Conservation (phyloP, 2,888 invertebrate species). For the Temnothorax unifasciatus region DNA sequence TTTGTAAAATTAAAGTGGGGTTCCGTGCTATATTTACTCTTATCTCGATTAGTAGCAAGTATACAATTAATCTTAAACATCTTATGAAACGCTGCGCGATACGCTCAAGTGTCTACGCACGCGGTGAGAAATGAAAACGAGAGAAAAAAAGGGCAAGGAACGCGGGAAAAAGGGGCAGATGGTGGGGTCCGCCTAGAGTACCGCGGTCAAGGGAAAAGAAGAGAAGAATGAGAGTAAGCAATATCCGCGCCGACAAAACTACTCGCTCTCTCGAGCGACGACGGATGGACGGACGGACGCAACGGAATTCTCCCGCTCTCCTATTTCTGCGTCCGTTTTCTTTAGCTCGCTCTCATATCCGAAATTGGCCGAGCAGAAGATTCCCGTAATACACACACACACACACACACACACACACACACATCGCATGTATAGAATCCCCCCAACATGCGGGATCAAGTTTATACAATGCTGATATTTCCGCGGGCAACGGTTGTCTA, state of each 20-base stretch:
- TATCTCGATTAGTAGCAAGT: no score
- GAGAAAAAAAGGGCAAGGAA: conserved; percentile 33
- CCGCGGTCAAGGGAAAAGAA: conserved; percentile 26
- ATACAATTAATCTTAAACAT: not conserved
- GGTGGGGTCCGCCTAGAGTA: conserved; percentile 23
- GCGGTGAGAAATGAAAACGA: conserved; percentile 21
- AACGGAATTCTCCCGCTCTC: conserved; percentile 43
- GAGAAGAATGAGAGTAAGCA: conserved; percentile 48
- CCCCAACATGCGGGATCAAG: conserved; percentile 24
- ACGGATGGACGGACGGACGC: not conserved
- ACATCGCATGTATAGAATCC: conserved; percentile 74
- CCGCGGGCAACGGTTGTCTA: conserved; percentile 54
- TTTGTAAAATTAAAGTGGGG: not conserved
- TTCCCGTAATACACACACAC: conserved; percentile 68
- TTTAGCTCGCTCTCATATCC: conserved; percentile 55
- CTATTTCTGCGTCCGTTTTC: conserved; percentile 54
- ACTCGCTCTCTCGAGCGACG: conserved; percentile 11
- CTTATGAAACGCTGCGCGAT: not conserved
- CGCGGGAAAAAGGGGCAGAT: conserved; percentile 54
- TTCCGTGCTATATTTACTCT: no score
- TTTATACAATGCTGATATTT: conserved; percentile 53
- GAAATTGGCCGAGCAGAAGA: conserved; percentile 74
- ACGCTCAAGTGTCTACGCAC: not conserved
- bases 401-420: not conserved
- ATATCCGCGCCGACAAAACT: conserved; percentile 51